Evolutionary conservation across 1,140 invertebrate genomes (phyloP).

Genomic region (Brachionus plicatilis): DNA sequence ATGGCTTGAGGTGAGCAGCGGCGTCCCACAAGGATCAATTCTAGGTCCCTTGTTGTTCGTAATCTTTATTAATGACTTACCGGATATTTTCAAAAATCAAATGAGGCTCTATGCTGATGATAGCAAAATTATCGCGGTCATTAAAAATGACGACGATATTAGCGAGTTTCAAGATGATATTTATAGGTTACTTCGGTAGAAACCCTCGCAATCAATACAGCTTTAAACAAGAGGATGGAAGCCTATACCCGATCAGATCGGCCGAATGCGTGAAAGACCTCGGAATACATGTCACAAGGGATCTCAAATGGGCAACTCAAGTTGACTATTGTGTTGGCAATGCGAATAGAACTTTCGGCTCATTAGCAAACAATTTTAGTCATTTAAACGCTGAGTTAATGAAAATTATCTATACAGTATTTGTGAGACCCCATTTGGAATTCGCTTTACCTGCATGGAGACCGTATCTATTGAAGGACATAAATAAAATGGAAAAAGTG

Average conservation of each 20-base stretch:
- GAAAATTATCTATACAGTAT: not conserved
- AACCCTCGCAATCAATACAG: not conserved
- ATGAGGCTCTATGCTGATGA: not conserved
- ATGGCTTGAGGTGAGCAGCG: slow-evolving; percentile 41
- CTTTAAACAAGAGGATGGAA: not conserved
- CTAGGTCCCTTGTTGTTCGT: slow-evolving; percentile 43
- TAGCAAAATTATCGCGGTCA: slow-evolving; percentile 26
- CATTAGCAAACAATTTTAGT: not conserved
- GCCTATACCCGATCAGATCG: not conserved
- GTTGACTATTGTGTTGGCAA: not conserved
- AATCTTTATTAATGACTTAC: slow-evolving; percentile 44
- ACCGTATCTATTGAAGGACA: not conserved
- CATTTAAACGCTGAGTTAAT: not conserved
- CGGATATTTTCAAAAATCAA: slow-evolving; percentile 1
- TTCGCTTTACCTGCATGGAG: not conserved
- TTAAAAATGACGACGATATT: not conserved
- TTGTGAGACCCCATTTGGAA: not conserved
- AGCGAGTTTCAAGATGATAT: not conserved
- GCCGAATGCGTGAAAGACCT: slow-evolving; percentile 34
- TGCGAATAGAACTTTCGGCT: not conserved
- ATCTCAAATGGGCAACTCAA: slow-evolving; percentile 40
- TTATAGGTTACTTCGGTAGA: not conserved
- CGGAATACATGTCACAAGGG: slow-evolving; percentile 37
- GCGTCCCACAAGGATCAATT: slow-evolving; percentile 43
- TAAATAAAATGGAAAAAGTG: not conserved